Percentiles rank a stretch among this genome's conserved stretches.
Evolutionary conservation across 2,888 invertebrate genomes (phyloP).

Genomic region (Euzophera pinguis): DNA sequence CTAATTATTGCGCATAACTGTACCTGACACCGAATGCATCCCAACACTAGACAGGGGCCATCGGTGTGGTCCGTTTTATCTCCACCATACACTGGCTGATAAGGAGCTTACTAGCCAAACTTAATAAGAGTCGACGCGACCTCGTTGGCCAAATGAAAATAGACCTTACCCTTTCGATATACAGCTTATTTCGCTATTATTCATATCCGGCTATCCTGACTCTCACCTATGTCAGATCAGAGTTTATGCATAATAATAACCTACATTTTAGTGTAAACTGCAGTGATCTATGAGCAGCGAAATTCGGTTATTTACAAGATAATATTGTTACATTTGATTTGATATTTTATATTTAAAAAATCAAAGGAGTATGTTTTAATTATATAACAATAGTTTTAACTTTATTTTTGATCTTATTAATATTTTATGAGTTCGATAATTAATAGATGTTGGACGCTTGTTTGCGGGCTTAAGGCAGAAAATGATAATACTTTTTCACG

Average conservation of each 20-base stretch:
- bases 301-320: neutral
- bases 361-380: too few relatives aligned
- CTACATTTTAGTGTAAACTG: constrained; percentile 49
- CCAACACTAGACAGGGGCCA: constrained; percentile 46
- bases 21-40: constrained; percentile 55
- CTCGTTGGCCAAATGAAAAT: constrained; percentile 39
- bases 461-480: too few relatives aligned
- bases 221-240: constrained; percentile 34
- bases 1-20: constrained; percentile 9
- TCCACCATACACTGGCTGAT: constrained; percentile 72
- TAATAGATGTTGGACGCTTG: too few relatives aligned
- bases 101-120: constrained; percentile 70
- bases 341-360: too few relatives aligned
- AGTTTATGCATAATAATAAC: constrained; percentile 48
- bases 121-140: constrained; percentile 65
- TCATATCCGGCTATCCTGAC: constrained; percentile 26
- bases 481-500: too few relatives aligned
- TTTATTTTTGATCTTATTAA: too few relatives aligned
- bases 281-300: constrained; percentile 18
- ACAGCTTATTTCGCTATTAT: constrained; percentile 50
- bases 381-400: too few relatives aligned
- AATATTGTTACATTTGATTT: neutral
- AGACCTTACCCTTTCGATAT: constrained; percentile 43
- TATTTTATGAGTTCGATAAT: too few relatives aligned
- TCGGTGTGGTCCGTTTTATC: constrained; percentile 69